Conservation (phyloP, 2,888 invertebrate genomes). For the Venustoraphidia nigricollis region DNA sequence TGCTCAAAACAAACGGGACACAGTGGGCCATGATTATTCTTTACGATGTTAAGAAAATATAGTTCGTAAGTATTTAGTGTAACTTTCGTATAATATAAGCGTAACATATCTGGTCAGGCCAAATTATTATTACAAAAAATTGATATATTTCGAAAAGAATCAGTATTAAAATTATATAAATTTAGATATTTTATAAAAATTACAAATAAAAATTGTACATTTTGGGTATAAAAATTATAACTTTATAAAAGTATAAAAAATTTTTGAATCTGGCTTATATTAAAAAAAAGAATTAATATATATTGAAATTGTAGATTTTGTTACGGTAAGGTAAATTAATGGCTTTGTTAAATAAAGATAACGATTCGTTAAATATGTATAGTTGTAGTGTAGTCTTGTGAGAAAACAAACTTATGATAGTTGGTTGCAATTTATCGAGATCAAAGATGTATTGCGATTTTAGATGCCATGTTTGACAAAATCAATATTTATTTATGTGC, state of each 20-base stretch:
- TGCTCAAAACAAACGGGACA: conserved; percentile 4
- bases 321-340: conserved; percentile 6
- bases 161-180: conserved; percentile 2
- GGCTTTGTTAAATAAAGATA: conserved; percentile 3
- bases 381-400: conserved; percentile 7
- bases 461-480: too few relatives aligned
- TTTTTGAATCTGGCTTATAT: conserved; percentile 5
- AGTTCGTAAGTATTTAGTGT: conserved; percentile 1
- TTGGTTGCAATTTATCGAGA: conserved; percentile 3
- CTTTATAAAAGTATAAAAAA: conserved; percentile 5
- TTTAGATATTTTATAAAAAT: conserved; percentile 6
- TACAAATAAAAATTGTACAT: conserved; percentile 4
- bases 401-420: conserved; percentile 3
- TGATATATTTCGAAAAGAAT: conserved; percentile 6
- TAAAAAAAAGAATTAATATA: conserved; percentile 3
- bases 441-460: not conserved
- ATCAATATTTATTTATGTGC: too few relatives aligned
- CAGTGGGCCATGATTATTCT: conserved; percentile 2
- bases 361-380: conserved; percentile 5
- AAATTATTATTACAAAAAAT: conserved; percentile 6
- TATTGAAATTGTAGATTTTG: conserved; percentile 6
- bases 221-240: conserved; percentile 6
- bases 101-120: conserved; percentile 8
- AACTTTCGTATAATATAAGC: conserved; percentile 4
- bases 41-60: conserved; percentile 1